Base-by-base conservation (phyloP, 1,140 invertebrate species). In the Micrasema longulum region DNA sequence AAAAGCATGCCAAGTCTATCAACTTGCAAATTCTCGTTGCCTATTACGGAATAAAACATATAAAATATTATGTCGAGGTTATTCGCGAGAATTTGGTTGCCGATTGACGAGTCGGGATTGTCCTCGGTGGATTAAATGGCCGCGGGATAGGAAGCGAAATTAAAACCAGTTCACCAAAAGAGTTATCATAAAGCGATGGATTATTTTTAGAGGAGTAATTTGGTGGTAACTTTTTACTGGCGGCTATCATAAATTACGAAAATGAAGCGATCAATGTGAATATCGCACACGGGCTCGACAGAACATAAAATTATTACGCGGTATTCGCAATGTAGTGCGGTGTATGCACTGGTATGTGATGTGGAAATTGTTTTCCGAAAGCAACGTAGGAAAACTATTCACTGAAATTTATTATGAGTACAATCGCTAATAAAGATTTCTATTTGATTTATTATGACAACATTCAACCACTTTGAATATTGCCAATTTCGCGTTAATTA, bases 381-480 rank as follows among this genome's bases (percentile, higher is more conserved):
- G 57, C 71, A 65, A 66, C 47, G n/a, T 35, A 69, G 71, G 71
- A 73, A 73, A 73, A 73, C 71, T 73, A 65, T 69, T 73, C 26
- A 31, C 26, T 31, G 26, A 4, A 31, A 31, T 31, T n/a, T 7
- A 31, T 31, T 31, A 31, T 31, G 3, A 31, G 26, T 31, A 31
- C 26, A 31, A 31, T 31, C 26, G 26, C 26, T 31, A 31, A 31
- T 31, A 7, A 31, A 31, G 26, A 31, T 7, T 31, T 31, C 26
- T 4, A 4, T 4, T 31, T 31, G 2, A 31, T 7, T 31, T 31
- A 7, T 31, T 31, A 31, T 31, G 26, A 31, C 26, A 31, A 7
- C 26, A 7, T 31, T 31, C 7, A 31, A 31, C 26, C 7, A n/a
- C n/a, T n/a, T n/a, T n/a, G n/a, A n/a, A n/a, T n/a, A n/a, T n/a